phyloP scores from a whole-genome alignment of 1,140 invertebrate species.

The Drosophila grimshawi region DNA sequence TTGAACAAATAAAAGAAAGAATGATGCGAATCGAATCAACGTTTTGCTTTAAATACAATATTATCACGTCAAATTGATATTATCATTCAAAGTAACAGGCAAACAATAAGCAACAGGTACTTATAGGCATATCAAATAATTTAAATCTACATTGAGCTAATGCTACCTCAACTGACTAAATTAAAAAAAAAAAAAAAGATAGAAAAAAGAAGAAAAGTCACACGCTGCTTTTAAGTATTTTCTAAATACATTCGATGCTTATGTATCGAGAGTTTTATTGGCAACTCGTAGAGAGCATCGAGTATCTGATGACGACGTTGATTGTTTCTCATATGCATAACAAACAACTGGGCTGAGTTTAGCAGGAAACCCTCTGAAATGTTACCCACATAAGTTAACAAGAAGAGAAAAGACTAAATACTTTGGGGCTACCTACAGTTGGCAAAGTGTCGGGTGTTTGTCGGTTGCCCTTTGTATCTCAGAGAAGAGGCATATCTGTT shows the following conservation, averaged over 20 bases:
- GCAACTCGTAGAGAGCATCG: conserved; percentile 10
- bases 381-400: not conserved
- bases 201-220: not conserved
- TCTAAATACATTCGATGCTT: not conserved
- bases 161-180: too few relatives aligned
- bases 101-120: not conserved
- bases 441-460: conserved; percentile 36
- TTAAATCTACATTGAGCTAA: too few relatives aligned
- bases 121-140: too few relatives aligned
- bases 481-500: conserved; percentile 45
- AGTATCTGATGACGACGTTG: conserved; percentile 3
- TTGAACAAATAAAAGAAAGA: too few relatives aligned
- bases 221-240: conserved; percentile 18
- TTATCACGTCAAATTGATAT: too few relatives aligned
- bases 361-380: not conserved
- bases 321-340: conserved; percentile 45
- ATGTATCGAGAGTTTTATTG: not conserved
- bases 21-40: too few relatives aligned
- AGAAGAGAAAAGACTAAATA: conserved; percentile 4
- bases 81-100: too few relatives aligned
- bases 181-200: too few relatives aligned
- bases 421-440: conserved; percentile 40
- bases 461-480: conserved; percentile 53
- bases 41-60: too few relatives aligned
- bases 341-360: conserved; percentile 16